Base-by-base conservation (phyloP, 2,113 vertebrate genomes). In the Eudyptes chrysolophus region DNA sequence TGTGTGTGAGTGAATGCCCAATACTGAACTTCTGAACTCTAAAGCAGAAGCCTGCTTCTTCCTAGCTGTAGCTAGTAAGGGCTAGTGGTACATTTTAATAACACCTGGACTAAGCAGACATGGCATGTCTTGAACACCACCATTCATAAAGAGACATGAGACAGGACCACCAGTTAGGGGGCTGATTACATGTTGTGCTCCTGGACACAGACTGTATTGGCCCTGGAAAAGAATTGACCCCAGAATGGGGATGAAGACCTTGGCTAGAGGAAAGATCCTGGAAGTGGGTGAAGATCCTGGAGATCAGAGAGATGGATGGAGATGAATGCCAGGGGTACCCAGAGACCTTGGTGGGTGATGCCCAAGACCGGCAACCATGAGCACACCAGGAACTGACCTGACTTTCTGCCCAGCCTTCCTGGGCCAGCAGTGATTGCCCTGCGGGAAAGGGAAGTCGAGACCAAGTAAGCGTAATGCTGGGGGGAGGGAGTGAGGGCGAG, bases 401-500 rank as follows among this genome's bases (percentile, higher is more conserved):
- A 71, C 19, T 51, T 79, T 79, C 70, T 61, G 29, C 11, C 32
- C 60, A 60, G 3, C 22, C 17, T 69, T 88, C 48, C 49, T n/a
- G 14, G 46, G 29, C 77, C 8, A 72, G 11, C 38, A 69, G 26
- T 1, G 11, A 34, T 36, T 2, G 3, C 13, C 6, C 10, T 24
- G 19, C 0, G 0, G 36, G 9, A 30, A 74, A 69, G 9, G 7
- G 25, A 81, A 71, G 8, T 32, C 1, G 0, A 58, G 44, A 65
- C 15, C 20, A 26, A 42, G 10, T 40, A 8, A 61, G 6, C 0
- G 0, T 21, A 61, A 30, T 0, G 0, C 9, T 83, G 36, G 3
- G 10, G 4, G 20, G 7, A 76, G 17, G 1, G 10, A 71, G 17
- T 25, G 14, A 29, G 16, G 20, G 14, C 57, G 40, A 86, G 10